Evolutionary conservation across 2,797 vertebrate species (phyloP), one percentile per base, ranked within the genome.

Genomic region (Chaunax sp.): DNA sequence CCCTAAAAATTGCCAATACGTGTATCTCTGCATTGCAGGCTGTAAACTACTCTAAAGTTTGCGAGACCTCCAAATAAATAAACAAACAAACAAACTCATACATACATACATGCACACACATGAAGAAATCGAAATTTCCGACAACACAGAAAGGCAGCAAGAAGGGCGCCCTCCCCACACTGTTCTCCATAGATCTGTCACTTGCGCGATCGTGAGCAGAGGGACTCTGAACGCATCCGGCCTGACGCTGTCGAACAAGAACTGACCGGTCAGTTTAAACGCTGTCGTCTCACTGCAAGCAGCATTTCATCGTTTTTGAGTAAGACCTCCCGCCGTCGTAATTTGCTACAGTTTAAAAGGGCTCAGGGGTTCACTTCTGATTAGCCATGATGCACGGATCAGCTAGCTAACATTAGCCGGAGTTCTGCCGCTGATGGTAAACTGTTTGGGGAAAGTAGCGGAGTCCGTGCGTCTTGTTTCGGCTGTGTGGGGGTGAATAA

Each of bases 361-460:
- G 9, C 51, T 26, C 22, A 22, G 35, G 14, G 49, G 6, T 69
- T 77, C 37, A 56, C 23, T 44, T 52, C 53, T 47, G 64, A 41
- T 41, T 22, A 20, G 33, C 41, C 50, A 23, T 35, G 62, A 83
- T 85, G 79, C 69, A 6, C 49, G 60, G 57, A 47, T 41, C 53
- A 46, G 73, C 74, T 55, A 53, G 81, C 75, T 78, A 69, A 28
- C 67, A 81, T 72, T 84, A 83, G 70, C 78, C 45, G 28, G 12
- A 2, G 30, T 68, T n/a, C n/a, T n/a, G n/a, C n/a, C n/a, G n/a
- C n/a, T n/a, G n/a, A n/a, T 14, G 35, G 35, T 14, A 12, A 5
- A 12, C 35, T 37, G 86, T 80, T 84, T 80, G 58, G 23, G 20
- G 52, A 46, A 56, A 77, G 66, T 40, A 69, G 64, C 68, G 57